Evolutionary conservation across 1,140 invertebrate species (phyloP).

Genomic region (Danaus melanippus): DNA sequence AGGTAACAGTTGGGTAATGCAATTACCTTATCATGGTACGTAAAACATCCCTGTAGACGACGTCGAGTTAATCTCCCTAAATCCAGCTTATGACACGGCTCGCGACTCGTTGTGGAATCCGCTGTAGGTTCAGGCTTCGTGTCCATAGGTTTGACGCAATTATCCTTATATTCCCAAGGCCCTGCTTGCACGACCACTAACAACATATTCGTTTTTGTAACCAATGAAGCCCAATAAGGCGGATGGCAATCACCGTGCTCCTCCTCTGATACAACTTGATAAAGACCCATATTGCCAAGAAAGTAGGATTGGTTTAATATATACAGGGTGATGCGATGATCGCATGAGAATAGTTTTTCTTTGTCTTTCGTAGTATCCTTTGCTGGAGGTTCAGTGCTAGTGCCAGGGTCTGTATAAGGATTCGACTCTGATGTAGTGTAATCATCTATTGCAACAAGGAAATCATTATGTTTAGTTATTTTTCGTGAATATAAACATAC

Average conservation of each 20-base stretch:
- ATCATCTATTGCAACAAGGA: slow-evolving; percentile 17
- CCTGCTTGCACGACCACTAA: slow-evolving; percentile 81
- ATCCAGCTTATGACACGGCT: slow-evolving; percentile 82
- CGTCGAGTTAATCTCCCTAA: slow-evolving; percentile 78
- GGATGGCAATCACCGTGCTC: slow-evolving; percentile 38
- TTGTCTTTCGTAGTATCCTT: slow-evolving; percentile 42
- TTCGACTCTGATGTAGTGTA: slow-evolving; percentile 17
- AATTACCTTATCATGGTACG: slow-evolving; percentile 78
- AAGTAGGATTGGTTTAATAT: slow-evolving; percentile 77
- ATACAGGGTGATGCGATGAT: slow-evolving; percentile 77
- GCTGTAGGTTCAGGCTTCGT: slow-evolving; percentile 52
- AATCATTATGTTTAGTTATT: no score
- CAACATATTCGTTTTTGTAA: slow-evolving; percentile 82
- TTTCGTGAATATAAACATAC: no score
- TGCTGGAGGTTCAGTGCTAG: slow-evolving; percentile 41
- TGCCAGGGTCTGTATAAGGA: slow-evolving; percentile 12
- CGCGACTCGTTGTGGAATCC: slow-evolving; percentile 58
- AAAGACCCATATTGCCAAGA: slow-evolving; percentile 61
- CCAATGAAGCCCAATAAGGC: slow-evolving; percentile 78
- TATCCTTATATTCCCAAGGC: slow-evolving; percentile 31
- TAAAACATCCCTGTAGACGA: slow-evolving; percentile 80
- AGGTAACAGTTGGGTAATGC: background rate
- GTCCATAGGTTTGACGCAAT: slow-evolving; percentile 50
- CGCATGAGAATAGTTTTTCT: slow-evolving; percentile 72
- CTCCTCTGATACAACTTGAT: slow-evolving; percentile 42